Evolutionary conservation across 2,797 vertebrate genomes (phyloP), one percentile per base, ranked within the genome.

Genomic region (Picus viridis): DNA sequence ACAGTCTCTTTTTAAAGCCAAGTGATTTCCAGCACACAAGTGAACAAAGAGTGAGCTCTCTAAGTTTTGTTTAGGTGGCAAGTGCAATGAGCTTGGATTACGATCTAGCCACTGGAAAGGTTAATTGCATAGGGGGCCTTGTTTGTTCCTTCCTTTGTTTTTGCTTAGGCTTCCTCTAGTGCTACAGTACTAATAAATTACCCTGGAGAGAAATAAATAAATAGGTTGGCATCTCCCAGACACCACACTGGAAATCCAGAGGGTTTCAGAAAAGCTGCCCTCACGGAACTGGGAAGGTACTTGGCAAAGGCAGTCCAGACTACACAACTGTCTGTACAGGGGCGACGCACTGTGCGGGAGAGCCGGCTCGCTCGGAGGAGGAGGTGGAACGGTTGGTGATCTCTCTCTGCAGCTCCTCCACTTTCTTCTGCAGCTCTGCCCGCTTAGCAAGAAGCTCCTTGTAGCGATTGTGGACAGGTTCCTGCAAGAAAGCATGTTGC

Each of bases 361-460:
- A 99, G 61, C 98, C 97, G 0, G 98, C 98, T 61, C 98, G 97
- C 95, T 99, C 99, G 0, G 98, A 98, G 70, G 99, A 98, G 0
- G 98, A 98, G 49, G 97, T 98, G 1, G 99, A 98, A 3, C 98
- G 98, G 92, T 98, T 99, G 88, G 98, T 98, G 96, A 98, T 98
- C 88, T 99, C 99, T 49, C 98, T 97, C 96, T 99, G 99, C 27
- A 99, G 97, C 41, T 99, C 99, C 80, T 99, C 99, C 81, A 99
- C 98, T 86, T 99, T 98, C 96, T 98, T 99, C 97, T 99, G 99
- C 86, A 99, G 98, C 95, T 99, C 99, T 0, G 98, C 98, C 5
- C 99, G 98, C 95, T 99, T 99, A 30, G 98, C 99, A 49, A 99
- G 96, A 61, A 99, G 98, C 97, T 99, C 99, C 97, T 99, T 99